Evolutionary conservation across 2,888 invertebrate species (phyloP).

Genomic region (Cheilosia impressa): DNA sequence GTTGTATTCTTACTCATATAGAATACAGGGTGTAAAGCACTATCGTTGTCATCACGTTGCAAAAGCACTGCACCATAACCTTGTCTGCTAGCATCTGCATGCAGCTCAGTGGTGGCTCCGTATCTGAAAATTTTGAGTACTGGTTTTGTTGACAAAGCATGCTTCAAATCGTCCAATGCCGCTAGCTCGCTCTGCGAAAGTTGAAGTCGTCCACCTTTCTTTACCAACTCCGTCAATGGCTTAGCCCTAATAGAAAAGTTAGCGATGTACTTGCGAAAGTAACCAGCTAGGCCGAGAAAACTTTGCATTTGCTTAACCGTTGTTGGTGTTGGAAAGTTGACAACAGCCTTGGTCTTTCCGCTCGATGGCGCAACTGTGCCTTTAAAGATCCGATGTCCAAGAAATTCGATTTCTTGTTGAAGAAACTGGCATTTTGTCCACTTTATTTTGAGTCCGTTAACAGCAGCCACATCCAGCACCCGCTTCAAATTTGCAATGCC

Average conservation of each 20-base stretch:
- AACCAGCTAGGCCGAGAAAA: constrained; percentile 35
- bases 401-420: constrained; percentile 56
- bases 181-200: constrained; percentile 8
- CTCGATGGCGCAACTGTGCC: constrained; percentile 40
- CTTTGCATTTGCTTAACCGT: constrained; percentile 37
- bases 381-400: constrained; percentile 49
- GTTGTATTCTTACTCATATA: constrained; percentile 45
- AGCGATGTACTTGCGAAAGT: constrained; percentile 43
- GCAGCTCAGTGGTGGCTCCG: constrained; percentile 34
- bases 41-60: constrained; percentile 18
- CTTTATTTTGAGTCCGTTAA: constrained; percentile 46
- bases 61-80: constrained; percentile 32
- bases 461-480: background rate
- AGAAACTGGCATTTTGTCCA: constrained; percentile 67
- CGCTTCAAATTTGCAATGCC: too few relatives aligned
- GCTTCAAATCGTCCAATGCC: constrained; percentile 22
- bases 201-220: constrained; percentile 13
- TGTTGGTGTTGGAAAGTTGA: constrained; percentile 38
- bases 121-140: constrained; percentile 49
- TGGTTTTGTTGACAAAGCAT: constrained; percentile 29
- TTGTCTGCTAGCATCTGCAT: constrained; percentile 23
- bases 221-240: constrained; percentile 19
- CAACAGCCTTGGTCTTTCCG: constrained; percentile 22
- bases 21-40: constrained; percentile 28
- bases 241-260: constrained; percentile 20